Conservation (phyloP, 2,113 vertebrate species). For the Ahaetulla prasina region DNA sequence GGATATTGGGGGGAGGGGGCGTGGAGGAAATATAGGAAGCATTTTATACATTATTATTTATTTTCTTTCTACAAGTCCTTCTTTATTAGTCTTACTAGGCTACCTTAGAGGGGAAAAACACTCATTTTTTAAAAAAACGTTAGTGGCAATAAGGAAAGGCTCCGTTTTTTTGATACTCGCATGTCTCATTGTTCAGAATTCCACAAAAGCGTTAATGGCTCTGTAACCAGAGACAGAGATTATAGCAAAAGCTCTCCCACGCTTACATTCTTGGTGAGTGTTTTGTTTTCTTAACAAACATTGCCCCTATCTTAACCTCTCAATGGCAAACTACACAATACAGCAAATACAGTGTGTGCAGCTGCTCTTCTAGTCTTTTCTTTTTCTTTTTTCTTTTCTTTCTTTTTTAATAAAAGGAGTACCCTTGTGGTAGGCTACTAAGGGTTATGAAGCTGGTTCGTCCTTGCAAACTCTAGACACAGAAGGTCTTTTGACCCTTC, state of each 20-base stretch:
- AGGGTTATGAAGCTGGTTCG: neutral
- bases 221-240: neutral
- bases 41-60: neutral
- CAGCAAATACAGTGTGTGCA: neutral
- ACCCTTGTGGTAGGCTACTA: neutral
- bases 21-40: neutral
- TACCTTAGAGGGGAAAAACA: slow-evolving; percentile 50
- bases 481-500: neutral
- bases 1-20: neutral
- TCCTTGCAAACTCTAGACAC: neutral
- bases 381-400: neutral
- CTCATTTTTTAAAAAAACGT: slow-evolving; percentile 35
- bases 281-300: neutral
- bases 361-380: neutral
- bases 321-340: neutral
- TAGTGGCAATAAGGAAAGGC: neutral
- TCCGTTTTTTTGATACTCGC: neutral
- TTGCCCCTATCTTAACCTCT: neutral
- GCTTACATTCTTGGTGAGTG: neutral
- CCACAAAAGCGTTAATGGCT: slow-evolving; percentile 47
- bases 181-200: slow-evolving; percentile 45
- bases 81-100: slow-evolving; percentile 40
- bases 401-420: neutral
- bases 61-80: slow-evolving; percentile 38
- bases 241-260: neutral